Evolutionary conservation across 2,797 vertebrate species (phyloP).

Genomic region (Euthynnus affinis): DNA sequence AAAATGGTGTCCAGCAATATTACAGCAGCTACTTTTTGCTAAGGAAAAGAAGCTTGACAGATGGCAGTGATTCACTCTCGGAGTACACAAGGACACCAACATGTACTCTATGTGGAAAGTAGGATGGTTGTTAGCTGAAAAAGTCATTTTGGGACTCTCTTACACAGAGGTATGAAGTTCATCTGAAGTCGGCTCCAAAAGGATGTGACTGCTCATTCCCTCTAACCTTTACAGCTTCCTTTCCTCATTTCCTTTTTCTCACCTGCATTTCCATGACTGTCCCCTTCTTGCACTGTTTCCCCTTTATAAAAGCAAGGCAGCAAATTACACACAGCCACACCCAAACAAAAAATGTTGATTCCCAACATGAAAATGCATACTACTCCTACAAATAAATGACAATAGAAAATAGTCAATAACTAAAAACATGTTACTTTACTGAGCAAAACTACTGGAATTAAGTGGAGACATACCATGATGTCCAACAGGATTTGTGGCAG

Average conservation of each 20-base stretch:
- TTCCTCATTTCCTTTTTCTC: conserved; percentile 13
- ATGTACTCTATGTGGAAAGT: conserved; percentile 22
- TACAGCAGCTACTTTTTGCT: background rate
- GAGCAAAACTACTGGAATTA: too few relatives aligned
- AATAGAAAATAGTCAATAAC: too few relatives aligned
- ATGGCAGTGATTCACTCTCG: conserved; percentile 28
- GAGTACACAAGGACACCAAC: conserved; percentile 24
- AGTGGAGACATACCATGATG: too few relatives aligned
- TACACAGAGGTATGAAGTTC: conserved; percentile 36
- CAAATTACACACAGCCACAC: conserved; percentile 6
- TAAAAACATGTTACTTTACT: too few relatives aligned
- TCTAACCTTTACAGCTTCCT: conserved; percentile 3
- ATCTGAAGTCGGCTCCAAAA: conserved; percentile 36
- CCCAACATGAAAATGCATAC: too few relatives aligned
- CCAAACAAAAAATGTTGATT: background rate
- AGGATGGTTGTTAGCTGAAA: conserved; percentile 24
- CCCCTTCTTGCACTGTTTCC: background rate
- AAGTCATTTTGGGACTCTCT: conserved; percentile 41
- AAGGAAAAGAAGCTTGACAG: conserved; percentile 15
- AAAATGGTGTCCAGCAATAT: background rate
- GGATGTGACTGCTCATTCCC: conserved; percentile 17
- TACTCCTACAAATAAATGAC: too few relatives aligned
- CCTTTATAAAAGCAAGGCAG: conserved; percentile 3
- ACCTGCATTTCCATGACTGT: background rate
- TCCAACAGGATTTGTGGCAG: background rate